Conservation (phyloP, 2,113 vertebrate genomes). For the Ictalurus punctatus region DNA sequence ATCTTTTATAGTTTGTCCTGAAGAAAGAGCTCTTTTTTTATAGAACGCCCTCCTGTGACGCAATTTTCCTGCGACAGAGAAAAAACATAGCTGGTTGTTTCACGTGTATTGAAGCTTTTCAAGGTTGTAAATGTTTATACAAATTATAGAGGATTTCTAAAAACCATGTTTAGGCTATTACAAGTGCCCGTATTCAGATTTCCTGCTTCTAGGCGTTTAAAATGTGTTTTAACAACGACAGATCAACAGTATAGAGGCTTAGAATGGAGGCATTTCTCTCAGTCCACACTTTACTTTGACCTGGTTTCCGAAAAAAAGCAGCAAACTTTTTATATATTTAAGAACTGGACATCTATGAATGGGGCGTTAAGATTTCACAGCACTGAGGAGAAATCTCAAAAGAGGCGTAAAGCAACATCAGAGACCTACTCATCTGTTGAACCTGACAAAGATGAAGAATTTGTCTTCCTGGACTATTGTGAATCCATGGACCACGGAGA, state of each 20-base stretch:
- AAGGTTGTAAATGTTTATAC: neutral
- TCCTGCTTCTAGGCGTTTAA: slow-evolving; percentile 7
- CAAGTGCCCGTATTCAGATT: slow-evolving; percentile 37
- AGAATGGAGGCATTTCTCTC: neutral
- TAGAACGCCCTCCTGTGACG: neutral
- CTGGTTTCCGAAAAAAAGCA: neutral
- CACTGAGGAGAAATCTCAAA: neutral
- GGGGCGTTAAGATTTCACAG: slow-evolving; percentile 38
- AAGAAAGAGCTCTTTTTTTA: neutral
- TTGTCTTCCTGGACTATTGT: slow-evolving; percentile 75
- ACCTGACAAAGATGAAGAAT: slow-evolving; percentile 69
- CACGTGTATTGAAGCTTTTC: slow-evolving; percentile 30
- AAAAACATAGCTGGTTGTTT: neutral
- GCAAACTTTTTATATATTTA: too few species aligned
- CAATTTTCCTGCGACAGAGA: slow-evolving; percentile 18
- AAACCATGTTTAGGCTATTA: slow-evolving; percentile 56
- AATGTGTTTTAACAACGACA: neutral
- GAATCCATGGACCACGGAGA: slow-evolving; percentile 47
- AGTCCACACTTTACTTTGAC: neutral
- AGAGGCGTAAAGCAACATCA: too few species aligned
- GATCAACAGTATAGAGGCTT: neutral
- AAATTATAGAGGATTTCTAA: neutral
- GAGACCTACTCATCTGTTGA: slow-evolving; percentile 57
- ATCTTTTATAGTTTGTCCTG: neutral
- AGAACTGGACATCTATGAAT: neutral